Base-by-base conservation (phyloP, 2,888 invertebrate genomes). In the Mesorhabditis sp. region DNA sequence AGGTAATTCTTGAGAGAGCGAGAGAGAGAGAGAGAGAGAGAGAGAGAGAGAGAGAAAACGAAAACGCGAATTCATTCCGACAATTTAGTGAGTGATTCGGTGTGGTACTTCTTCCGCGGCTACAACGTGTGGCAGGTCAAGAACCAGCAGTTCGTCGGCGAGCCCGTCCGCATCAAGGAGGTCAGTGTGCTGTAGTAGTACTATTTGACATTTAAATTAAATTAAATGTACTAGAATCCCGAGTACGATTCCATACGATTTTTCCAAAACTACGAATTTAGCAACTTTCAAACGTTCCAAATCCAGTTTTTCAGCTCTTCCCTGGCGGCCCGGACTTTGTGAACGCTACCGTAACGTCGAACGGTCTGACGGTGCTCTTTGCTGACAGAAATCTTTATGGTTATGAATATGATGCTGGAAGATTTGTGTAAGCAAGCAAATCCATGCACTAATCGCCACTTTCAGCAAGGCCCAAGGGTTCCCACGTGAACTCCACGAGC, bases 341-440 rank as follows among this genome's bases (percentile, higher is more conserved):
- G 15, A 79, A 81, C 67, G 83, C 80, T 15, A 80, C 82, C 44
- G 79, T 81, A 1, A 73, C 77, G 6, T 73, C 74, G n/a, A 77
- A 74, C 6, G 68, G 68, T 2, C 65, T 77, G 58, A 77, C 73
- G 43, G 70, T 81, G 45, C 70, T 83, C 50, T 78, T 83, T 69
- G 77, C 77, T n/a, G 82, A 82, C 65, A 70, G 82, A 64, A 76
- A 76, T 10, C 76, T 83, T 62, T 82, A 77, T 67, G 82, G 78
- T 65, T 83, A 83, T 69, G 73, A 74, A 43, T 72, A 69, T 44
- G 79, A 82, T 66, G 77, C 77, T 62, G 72, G 76, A 4, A 69
- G 71, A 44, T 78, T 78, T 71, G 72, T 67, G 78, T 78, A 4
- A 3, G 15, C 43, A 58, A 4, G 5, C 5, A n/a, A 41, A n/a